Conservation (phyloP, 2,888 invertebrate genomes). For the Halictus quadricinctus region DNA sequence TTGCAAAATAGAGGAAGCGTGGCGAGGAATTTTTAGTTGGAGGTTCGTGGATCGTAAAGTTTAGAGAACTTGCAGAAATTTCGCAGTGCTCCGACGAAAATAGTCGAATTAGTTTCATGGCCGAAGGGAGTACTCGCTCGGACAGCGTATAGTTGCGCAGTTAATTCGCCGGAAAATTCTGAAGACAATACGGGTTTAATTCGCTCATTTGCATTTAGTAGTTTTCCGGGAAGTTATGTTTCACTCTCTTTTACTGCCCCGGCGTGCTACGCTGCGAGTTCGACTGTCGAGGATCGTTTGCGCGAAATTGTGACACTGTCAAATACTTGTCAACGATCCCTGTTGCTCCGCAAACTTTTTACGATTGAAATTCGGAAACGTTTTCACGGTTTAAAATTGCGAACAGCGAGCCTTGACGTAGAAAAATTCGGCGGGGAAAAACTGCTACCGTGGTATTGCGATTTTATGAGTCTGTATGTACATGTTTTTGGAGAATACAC, state of each 20-base stretch:
- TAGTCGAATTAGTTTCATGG: conserved; percentile 27
- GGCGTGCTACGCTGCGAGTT: background rate
- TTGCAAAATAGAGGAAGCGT: background rate
- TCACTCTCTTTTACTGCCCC: conserved; percentile 17
- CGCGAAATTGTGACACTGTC: background rate
- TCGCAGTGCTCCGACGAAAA: conserved; percentile 21
- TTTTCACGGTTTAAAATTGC: background rate
- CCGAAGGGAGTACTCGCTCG: conserved; percentile 6
- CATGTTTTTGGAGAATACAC: too few species aligned
- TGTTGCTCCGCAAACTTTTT: background rate
- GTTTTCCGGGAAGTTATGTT: conserved; percentile 20
- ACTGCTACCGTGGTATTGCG: too few species aligned
- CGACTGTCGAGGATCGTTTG: background rate
- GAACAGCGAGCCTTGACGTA: background rate
- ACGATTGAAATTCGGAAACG: background rate
- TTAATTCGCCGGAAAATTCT: conserved; percentile 33
- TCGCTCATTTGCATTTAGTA: conserved; percentile 37
- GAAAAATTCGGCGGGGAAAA: too few species aligned
- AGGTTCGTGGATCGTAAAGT: conserved; percentile 12
- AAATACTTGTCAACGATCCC: background rate
- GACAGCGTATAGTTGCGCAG: conserved; percentile 23
- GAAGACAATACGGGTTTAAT: conserved; percentile 24
- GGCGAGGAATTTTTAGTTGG: conserved; percentile 4
- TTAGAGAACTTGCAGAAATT: conserved; percentile 6
- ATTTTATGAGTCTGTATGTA: too few species aligned